A percentile compares a stretch with the other conserved stretches of the same genome.
Conservation (phyloP, 2,113 vertebrate species). For the Chionis minor region DNA sequence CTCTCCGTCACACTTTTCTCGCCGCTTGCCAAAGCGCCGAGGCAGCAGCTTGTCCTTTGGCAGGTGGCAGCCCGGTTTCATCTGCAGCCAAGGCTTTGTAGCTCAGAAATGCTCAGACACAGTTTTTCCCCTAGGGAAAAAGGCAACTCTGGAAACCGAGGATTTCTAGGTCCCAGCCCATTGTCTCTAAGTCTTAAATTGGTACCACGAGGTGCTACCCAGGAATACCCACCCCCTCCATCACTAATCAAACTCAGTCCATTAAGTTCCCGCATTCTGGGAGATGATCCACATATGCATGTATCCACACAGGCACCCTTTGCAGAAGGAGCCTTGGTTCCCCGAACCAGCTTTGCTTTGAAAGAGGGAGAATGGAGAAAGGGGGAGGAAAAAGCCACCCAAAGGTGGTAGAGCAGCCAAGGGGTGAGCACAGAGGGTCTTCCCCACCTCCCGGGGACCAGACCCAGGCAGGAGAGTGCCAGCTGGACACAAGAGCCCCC, state of each 20-base stretch:
- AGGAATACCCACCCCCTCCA: background rate
- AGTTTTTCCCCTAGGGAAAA: background rate
- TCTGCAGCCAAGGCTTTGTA: background rate
- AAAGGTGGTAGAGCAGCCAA: background rate
- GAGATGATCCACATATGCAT: accelerated
- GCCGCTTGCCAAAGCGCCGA: background rate
- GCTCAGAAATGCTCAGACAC: background rate
- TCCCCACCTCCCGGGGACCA: background rate
- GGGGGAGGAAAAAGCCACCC: background rate
- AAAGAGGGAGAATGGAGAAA: no score
- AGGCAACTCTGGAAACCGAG: background rate
- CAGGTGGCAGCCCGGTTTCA: background rate
- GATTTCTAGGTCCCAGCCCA: background rate
- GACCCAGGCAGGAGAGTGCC: background rate
- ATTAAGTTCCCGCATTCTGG: background rate
- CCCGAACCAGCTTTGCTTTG: no score
- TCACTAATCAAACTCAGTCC: background rate
- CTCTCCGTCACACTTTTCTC: background rate
- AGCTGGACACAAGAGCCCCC: background rate
- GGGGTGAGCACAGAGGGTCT: background rate
- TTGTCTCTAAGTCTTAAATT: background rate
- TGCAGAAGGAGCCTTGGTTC: no score
- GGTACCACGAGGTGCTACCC: background rate
- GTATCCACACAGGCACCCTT: background rate
- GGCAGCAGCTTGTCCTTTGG: conserved; percentile 7